A percentile compares a stretch with the other conserved stretches of the same genome.
Conservation (phyloP, 2,888 invertebrate genomes). For the Parapristionchus giblindavisi region DNA sequence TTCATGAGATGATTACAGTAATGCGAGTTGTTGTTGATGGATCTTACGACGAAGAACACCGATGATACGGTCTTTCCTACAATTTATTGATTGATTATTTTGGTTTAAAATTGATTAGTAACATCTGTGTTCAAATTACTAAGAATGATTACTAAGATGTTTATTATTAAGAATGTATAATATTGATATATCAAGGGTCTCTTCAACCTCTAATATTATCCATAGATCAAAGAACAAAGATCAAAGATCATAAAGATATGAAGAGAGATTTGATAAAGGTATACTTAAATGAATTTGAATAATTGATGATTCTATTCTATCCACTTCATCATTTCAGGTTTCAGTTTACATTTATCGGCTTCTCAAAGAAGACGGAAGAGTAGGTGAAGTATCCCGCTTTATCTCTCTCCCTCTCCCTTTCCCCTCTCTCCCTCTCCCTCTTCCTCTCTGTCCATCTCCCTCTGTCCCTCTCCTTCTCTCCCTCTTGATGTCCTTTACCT, state of each 20-base stretch:
- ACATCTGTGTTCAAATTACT: too few relatives aligned
- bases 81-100: slow-evolving; percentile 2
- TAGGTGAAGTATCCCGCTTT: slow-evolving; percentile 17
- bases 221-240: too few relatives aligned
- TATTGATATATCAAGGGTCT: too few relatives aligned
- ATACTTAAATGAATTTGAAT: too few relatives aligned
- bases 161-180: too few relatives aligned
- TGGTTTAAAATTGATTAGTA: slow-evolving; percentile 20
- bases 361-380: slow-evolving; percentile 11
- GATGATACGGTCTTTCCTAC: slow-evolving; percentile 38
- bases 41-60: slow-evolving; percentile 29
- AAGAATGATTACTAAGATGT: too few relatives aligned
- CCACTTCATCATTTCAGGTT: slow-evolving; percentile 36
- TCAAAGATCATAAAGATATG: too few relatives aligned
- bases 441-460: slow-evolving; percentile 5
- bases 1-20: too few relatives aligned
- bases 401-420: not conserved
- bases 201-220: too few relatives aligned
- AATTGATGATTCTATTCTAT: too few relatives aligned
- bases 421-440: slow-evolving; percentile 22
- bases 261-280: too few relatives aligned
- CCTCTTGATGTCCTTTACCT: not conserved
- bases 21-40: slow-evolving; percentile 36
- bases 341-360: slow-evolving; percentile 32
- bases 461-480: not conserved